phyloP scores from a whole-genome alignment of 1,140 invertebrate species.

The Lethocerus indicus region DNA sequence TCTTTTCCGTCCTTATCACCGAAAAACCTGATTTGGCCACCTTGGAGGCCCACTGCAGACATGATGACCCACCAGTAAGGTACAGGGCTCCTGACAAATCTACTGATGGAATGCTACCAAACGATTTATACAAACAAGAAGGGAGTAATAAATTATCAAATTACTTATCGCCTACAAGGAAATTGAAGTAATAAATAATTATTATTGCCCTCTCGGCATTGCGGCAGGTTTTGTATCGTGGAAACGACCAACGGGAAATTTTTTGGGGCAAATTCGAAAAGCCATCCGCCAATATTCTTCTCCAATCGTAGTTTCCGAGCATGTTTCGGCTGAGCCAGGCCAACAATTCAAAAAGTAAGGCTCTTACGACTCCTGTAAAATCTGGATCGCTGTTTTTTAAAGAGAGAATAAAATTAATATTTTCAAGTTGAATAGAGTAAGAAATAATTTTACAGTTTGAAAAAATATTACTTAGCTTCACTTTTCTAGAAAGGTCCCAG shows the following conservation, averaged over 20 bases:
- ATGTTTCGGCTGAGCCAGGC: not conserved
- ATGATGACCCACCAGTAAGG: not conserved
- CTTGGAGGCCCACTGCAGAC: no score
- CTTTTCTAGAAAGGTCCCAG: no score
- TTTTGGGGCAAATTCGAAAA: not conserved
- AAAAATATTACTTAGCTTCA: not conserved
- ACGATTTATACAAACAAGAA: not conserved
- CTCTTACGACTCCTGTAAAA: not conserved
- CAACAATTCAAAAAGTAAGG: constrained; percentile 4
- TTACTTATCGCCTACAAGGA: not conserved
- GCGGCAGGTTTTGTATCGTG: no score
- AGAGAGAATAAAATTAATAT: not conserved
- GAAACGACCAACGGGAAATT: no score
- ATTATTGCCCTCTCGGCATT: not conserved
- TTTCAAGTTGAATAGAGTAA: not conserved
- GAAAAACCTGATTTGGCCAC: no score
- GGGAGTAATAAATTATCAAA: constrained; percentile 1
- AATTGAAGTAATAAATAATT: not conserved
- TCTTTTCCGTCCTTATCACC: no score
- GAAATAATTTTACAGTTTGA: not conserved
- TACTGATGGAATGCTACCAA: not conserved
- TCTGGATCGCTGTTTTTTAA: not conserved
- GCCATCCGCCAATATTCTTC: not conserved
- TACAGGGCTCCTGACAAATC: not conserved
- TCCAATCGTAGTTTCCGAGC: constrained; percentile 1